Evolutionary conservation across 2,113 vertebrate genomes (phyloP).

Genomic region (Alectura lathami): DNA sequence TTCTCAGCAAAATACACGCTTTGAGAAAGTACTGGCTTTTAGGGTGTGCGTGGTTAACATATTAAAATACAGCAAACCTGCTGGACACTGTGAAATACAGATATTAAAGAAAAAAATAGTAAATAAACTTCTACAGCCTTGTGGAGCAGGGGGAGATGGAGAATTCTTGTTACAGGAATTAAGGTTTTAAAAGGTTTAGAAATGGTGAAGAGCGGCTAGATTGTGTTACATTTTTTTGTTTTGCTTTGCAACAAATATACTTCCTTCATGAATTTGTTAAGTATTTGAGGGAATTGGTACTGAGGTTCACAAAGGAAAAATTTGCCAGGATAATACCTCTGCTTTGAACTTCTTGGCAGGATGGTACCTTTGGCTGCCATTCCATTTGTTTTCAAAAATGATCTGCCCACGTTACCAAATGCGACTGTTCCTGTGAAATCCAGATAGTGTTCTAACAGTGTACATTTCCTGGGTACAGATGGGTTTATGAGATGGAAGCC

Average conservation of each 20-base stretch:
- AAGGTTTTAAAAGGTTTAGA: background rate
- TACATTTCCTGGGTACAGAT: background rate
- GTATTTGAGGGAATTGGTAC: background rate
- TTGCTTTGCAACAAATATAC: background rate
- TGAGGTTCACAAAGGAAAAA: background rate
- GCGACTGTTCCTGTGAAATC: background rate
- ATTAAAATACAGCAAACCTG: background rate
- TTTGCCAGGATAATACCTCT: background rate
- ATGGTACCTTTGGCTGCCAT: background rate
- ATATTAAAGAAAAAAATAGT: background rate
- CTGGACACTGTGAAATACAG: no score
- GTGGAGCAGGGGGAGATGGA: accelerated
- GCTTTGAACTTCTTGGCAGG: background rate
- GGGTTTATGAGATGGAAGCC: background rate
- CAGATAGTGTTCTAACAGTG: background rate
- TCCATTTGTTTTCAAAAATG: background rate
- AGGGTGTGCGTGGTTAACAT: background rate
- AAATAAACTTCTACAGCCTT: background rate
- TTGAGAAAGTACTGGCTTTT: background rate
- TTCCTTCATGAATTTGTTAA: background rate
- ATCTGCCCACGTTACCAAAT: background rate
- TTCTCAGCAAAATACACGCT: background rate
- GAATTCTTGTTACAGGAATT: background rate
- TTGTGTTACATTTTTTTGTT: background rate
- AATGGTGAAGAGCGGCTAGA: background rate